Base-by-base conservation (phyloP, 2,113 vertebrate species). In the Otolemur garnettii region DNA sequence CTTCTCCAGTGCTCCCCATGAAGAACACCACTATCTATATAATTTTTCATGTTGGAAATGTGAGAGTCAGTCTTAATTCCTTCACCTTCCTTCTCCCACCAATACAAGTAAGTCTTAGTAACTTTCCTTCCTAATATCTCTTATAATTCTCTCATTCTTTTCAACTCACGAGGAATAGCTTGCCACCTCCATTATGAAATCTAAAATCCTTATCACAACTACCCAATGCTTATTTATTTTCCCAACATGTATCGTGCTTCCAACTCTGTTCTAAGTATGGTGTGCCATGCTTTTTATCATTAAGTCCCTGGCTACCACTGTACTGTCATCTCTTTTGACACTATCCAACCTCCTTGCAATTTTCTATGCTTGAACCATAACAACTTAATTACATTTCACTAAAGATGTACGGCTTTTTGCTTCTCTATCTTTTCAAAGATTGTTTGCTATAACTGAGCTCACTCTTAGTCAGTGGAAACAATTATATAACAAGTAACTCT, bases 311-410 rank as follows among this genome's bases (percentile, higher is more conserved):
- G 19, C 6, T 89, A 66, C 33, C 69, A 33, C 5, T 68, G 0
- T 38, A 50, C n/a, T 69, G 15, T 78, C 60, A 71, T 59, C 12
- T 91, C 38, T 96, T 93, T 69, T 15, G 33, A 77, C 45, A 24
- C 24, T 21, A 69, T 77, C 12, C 45, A 93, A 90, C 19, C 19
- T 85, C 50, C 5, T 79, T 81, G 50, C 45, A 18, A 93, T 9
- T 78, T 93, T 88, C 62, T 68, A 66, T 82, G 7, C 3, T n/a
- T 82, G 28, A 94, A 84, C 81, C 45, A 87, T 64, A 95, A 79
- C 17, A 79, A 90, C 9, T 57, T 57, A 71, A 35, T 42, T 87
- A 50, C 0, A 45, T 89, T 57, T 92, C 42, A 90, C 33, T 94
- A 74, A 87, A 92, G 78, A 38, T 2, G 38, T 35, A 72, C 33